Conservation (phyloP, 1,140 invertebrate genomes). For the Diuraphis noxia region DNA sequence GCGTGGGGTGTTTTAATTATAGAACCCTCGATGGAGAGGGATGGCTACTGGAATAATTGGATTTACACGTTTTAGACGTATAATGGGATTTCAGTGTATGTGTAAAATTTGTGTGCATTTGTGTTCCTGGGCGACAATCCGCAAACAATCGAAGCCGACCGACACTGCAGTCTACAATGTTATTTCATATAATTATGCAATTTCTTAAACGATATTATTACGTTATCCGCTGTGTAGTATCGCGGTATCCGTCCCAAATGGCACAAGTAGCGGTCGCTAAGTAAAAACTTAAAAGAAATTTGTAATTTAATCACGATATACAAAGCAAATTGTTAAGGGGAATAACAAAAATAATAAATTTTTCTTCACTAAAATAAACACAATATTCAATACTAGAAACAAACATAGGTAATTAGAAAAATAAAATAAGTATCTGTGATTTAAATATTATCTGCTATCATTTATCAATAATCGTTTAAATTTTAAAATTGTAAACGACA, state of each 20-base stretch:
- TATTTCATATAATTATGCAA: not conserved
- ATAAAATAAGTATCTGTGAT: too few species aligned
- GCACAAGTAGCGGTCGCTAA: not conserved
- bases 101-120: not conserved
- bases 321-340: too few species aligned
- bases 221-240: not conserved
- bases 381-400: too few species aligned
- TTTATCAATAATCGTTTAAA: too few species aligned
- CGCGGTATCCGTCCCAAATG: not conserved
- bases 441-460: too few species aligned
- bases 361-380: too few species aligned
- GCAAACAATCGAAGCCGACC: not conserved
- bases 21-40: conserved; percentile 11
- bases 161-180: not conserved
- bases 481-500: too few species aligned
- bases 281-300: too few species aligned
- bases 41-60: conserved; percentile 28
- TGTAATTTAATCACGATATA: too few species aligned
- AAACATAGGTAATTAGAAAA: too few species aligned
- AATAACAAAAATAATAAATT: too few species aligned
- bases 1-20: conserved; percentile 33
- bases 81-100: not conserved
- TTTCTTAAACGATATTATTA: not conserved
- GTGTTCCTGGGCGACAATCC: not conserved
- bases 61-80: conserved; percentile 16